These are phyloP conservation scores for Tursiops truncatus DNA, from an alignment of 2,113 vertebrate genomes.

Conservation along the genomic window DNA sequence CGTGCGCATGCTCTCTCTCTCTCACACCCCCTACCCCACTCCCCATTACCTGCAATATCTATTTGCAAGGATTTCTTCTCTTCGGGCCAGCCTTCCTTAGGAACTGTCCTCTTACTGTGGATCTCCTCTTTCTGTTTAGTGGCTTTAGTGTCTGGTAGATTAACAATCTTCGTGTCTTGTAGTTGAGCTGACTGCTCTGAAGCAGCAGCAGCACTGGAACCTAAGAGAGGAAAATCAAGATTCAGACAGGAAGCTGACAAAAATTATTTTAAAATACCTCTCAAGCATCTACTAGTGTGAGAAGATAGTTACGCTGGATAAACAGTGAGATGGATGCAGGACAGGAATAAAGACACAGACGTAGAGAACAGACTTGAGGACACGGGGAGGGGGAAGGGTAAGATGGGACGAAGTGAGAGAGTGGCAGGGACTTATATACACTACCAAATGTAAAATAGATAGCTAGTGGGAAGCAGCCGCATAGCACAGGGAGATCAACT, in stretches of 20 bases:
- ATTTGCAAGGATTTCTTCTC: background rate
- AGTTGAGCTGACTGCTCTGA: slow-evolving; percentile 69
- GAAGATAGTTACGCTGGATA: background rate
- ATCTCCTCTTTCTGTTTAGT: slow-evolving; percentile 81
- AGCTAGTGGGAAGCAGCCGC: no score
- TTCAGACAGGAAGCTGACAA: background rate
- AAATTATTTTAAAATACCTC: slow-evolving; percentile 27
- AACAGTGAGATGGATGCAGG: background rate
- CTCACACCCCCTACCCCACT: background rate
- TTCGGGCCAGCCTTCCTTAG: slow-evolving; percentile 73
- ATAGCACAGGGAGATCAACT: no score
- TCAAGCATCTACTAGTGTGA: background rate
- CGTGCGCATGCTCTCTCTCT: background rate
- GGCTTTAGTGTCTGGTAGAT: slow-evolving; percentile 54
- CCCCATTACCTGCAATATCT: slow-evolving; percentile 70
- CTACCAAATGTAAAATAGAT: no score
- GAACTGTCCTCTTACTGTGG: slow-evolving; percentile 79
- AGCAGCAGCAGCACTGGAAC: slow-evolving; percentile 83
- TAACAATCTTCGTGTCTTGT: slow-evolving; percentile 65
- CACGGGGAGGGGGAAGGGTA: no score
- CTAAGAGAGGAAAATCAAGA: slow-evolving; percentile 77
- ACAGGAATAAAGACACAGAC: no score
- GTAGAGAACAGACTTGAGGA: no score
- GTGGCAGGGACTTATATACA: no score
- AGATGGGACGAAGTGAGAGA: no score